Evolutionary conservation across 2,113 vertebrate genomes (phyloP).

Genomic region (Ranitomeya imitator): DNA sequence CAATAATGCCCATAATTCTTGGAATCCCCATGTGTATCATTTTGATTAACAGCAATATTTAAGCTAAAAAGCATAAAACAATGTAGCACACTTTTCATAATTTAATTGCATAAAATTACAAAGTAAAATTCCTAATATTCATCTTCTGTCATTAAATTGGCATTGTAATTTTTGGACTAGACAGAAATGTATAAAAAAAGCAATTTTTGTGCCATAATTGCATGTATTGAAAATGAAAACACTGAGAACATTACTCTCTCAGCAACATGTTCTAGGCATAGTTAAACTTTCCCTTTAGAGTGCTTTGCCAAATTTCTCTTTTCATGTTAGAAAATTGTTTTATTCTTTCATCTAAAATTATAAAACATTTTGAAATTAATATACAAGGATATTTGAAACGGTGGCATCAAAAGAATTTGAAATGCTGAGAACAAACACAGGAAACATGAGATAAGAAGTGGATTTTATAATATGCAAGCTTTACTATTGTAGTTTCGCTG

Average conservation of each 20-base stretch:
- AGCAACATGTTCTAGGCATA: background rate
- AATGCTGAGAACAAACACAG: background rate
- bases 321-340: background rate
- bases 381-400: background rate
- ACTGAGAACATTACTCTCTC: background rate
- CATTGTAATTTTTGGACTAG: background rate
- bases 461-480: background rate
- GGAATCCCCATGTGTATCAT: too few relatives aligned
- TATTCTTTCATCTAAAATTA: slow-evolving; percentile 12
- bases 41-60: too few relatives aligned
- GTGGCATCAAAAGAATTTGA: background rate
- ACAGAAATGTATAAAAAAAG: background rate
- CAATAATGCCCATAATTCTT: too few relatives aligned
- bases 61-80: too few relatives aligned
- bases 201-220: background rate
- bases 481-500: background rate
- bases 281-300: background rate
- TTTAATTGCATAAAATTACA: background rate
- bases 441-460: background rate
- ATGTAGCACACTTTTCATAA: background rate
- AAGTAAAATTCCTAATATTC: background rate
- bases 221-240: background rate
- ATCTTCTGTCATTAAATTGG: background rate
- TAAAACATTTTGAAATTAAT: background rate
- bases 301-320: background rate